Conservation (phyloP, 2,797 vertebrate species). For the Chaetophractus vellerosus region DNA sequence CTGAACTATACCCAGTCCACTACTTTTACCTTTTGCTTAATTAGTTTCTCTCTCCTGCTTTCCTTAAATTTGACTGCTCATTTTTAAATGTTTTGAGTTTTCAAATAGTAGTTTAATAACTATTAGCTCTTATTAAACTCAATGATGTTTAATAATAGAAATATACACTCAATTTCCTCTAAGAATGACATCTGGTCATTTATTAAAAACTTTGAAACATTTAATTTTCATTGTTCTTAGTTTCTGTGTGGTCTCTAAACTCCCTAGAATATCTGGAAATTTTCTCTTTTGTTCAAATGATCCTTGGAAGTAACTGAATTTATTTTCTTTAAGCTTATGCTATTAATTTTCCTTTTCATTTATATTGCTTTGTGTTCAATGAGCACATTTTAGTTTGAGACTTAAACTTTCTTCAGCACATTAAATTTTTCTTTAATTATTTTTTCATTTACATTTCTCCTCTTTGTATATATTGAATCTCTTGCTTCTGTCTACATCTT, state of each 20-base stretch:
- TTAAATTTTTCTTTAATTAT: conserved; percentile 13
- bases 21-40: neutral
- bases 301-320: conserved; percentile 34
- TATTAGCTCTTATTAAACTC: neutral
- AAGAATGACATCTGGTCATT: neutral
- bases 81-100: neutral
- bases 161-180: neutral
- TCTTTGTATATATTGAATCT: neutral
- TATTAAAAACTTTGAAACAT: neutral
- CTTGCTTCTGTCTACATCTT: neutral
- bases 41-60: conserved; percentile 5
- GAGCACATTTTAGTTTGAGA: conserved; percentile 38
- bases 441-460: neutral
- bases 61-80: conserved; percentile 49
- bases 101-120: neutral
- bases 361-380: conserved; percentile 18
- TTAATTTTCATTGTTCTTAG: conserved; percentile 45
- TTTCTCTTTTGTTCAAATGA: conserved; percentile 43
- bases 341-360: conserved; percentile 54
- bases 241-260: conserved; percentile 20
- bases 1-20: too few relatives aligned
- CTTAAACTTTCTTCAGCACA: neutral
- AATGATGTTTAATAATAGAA: conserved; percentile 42
- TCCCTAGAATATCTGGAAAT: neutral
- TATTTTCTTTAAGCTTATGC: conserved; percentile 12